phyloP scores from a whole-genome alignment of 2,888 invertebrate genomes.

The Phragmatobia fuliginosa region DNA sequence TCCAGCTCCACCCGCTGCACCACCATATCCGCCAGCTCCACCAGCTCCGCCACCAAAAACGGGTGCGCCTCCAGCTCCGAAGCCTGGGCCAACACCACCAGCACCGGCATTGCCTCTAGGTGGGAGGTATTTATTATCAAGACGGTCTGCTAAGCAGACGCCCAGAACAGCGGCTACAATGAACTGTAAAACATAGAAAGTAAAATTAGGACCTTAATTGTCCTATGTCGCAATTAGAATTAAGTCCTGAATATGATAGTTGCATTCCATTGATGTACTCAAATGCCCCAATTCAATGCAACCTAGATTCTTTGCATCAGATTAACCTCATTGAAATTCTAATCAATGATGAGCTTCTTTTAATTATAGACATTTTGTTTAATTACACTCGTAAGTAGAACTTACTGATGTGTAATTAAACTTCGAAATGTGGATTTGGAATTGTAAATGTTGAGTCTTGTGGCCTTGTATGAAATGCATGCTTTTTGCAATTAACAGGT shows the following conservation, averaged over 20 bases:
- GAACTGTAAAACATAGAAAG: constrained; percentile 63
- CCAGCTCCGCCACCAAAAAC: constrained; percentile 41
- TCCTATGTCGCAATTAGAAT: neutral
- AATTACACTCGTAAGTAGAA: constrained; percentile 34
- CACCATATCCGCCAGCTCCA: constrained; percentile 76
- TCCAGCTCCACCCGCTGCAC: constrained; percentile 46
- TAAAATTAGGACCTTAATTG: neutral
- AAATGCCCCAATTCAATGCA: constrained; percentile 24
- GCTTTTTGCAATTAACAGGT: neutral
- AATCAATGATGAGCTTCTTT: constrained; percentile 50
- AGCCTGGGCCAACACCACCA: constrained; percentile 73
- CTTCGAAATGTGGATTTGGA: constrained; percentile 41
- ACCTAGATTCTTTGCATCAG: constrained; percentile 33
- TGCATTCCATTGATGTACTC: neutral
- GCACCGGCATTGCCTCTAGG: constrained; percentile 79
- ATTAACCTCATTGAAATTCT: constrained; percentile 47
- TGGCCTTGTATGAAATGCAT: neutral
- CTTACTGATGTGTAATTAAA: constrained; percentile 40
- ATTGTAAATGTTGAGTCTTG: constrained; percentile 31
- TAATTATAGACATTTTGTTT: constrained; percentile 47
- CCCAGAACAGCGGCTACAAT: constrained; percentile 79
- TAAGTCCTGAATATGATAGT: neutral
- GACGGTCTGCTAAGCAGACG: constrained; percentile 79
- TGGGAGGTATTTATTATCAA: constrained; percentile 83
- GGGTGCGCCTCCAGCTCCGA: constrained; percentile 52